A percentile compares a stretch with the other conserved stretches of the same genome.
Conservation (phyloP, 2,113 vertebrate genomes). For the Beaufortia kweichowensis region DNA sequence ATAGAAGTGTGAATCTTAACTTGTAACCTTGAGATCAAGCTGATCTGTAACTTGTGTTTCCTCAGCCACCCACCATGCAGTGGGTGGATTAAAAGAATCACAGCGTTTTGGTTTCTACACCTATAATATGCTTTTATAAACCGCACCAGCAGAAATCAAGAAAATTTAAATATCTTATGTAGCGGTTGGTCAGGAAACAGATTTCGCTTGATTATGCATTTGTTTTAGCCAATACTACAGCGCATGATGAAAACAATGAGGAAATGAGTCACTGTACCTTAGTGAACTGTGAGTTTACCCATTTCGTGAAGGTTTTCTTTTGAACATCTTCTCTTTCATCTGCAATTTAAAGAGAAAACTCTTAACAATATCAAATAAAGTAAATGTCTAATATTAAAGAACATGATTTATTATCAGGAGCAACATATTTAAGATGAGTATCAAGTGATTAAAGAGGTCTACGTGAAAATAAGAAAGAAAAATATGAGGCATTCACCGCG, state of each 20-base stretch:
- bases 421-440: too few species aligned
- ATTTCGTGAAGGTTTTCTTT: constrained; percentile 99
- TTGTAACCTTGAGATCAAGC: constrained; percentile 29
- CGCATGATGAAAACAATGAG: neutral
- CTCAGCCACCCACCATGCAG: constrained; percentile 20
- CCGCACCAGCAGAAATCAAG: neutral
- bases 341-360: constrained; percentile 60
- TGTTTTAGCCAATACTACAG: neutral
- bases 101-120: neutral
- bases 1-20: constrained; percentile 32
- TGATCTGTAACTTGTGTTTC: neutral
- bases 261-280: constrained; percentile 81
- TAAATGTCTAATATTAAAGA: neutral
- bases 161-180: neutral
- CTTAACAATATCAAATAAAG: neutral
- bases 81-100: constrained; percentile 14
- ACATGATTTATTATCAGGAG: too few species aligned
- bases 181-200: neutral
- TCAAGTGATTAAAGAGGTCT: too few species aligned
- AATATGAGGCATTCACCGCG: neutral
- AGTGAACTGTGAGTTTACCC: constrained; percentile 95
- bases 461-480: too few species aligned
- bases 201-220: neutral
- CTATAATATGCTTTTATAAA: neutral
- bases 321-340: constrained; percentile 99